Evolutionary conservation across 2,888 invertebrate species (phyloP), one percentile per base, ranked within the genome.

Genomic region (Hirtodrosophila confusa): DNA sequence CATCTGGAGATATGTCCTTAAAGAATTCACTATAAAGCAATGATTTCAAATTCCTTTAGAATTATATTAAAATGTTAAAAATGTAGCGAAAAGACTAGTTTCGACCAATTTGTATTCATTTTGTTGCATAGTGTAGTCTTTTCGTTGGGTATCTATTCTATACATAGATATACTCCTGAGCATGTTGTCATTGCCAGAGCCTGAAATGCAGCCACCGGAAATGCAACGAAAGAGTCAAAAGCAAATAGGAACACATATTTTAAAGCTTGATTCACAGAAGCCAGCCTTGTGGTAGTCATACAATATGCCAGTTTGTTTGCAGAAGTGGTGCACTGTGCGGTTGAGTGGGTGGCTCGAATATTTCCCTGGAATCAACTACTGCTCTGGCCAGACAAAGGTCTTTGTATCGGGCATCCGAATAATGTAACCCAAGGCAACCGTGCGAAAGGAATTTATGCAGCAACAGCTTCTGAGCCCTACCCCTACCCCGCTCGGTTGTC

Each of bases 181-280:
- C 2, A 17, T 17, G 17, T 17, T 17, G 17, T 17, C 12, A 23
- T 10, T 24, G 45, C 5, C 29, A 33, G 37, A 39, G 24, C n/a
- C 55, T 29, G 40, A 8, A 43, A 37, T 37, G 44, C 37, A 54
- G 47, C 55, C 57, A 37, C 56, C 58, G n/a, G 23, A 39, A 64
- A 31, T 67, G 49, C 48, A 68, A 9, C 45, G 39, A 75, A 70
- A 41, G 33, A 67, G 61, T 60, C 39, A 23, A 64, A 40, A 62
- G 64, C 49, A 72, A 61, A 83, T 48, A 70, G 53, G 68, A 53
- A 50, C 51, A 57, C 53, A 71, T 48, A 45, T 56, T 60, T 57
- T 33, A 63, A 61, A 56, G 39, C 47, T 17, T 29, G 50, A 33
- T 48, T 39, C 33, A 53, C 29, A 41, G 40, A 45, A 44, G 45